A percentile compares a stretch with the other conserved stretches of the same genome.
phyloP scores from a whole-genome alignment of 1,140 invertebrate genomes.

The Eumaeus atala region DNA sequence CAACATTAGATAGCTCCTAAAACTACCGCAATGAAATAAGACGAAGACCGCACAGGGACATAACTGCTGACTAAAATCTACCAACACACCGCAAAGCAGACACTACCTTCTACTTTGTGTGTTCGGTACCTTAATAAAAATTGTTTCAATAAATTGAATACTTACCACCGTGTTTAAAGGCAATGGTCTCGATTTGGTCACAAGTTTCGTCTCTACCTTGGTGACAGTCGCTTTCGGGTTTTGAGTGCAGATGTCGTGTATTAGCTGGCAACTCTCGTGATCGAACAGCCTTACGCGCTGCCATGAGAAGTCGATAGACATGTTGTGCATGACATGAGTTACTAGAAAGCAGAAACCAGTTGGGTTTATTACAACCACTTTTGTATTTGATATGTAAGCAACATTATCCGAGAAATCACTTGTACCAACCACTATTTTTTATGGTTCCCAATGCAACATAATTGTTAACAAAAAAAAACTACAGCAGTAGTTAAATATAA shows the following conservation, averaged over 20 bases:
- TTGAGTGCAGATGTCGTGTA: slow-evolving; percentile 86
- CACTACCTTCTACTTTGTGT: too few species aligned
- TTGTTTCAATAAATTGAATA: slow-evolving; percentile 25
- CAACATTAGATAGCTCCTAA: too few species aligned
- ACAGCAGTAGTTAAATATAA: too few species aligned
- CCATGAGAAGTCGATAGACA: slow-evolving; percentile 93
- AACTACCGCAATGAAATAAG: too few species aligned
- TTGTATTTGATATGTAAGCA: not conserved
- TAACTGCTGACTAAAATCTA: too few species aligned
- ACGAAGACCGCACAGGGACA: too few species aligned
- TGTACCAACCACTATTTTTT: not conserved
- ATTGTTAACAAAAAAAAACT: not conserved
- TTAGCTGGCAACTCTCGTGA: slow-evolving; percentile 84
- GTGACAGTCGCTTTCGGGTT: slow-evolving; percentile 86
- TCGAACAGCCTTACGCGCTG: slow-evolving; percentile 92
- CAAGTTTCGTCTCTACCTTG: slow-evolving; percentile 90
- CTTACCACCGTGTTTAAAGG: slow-evolving; percentile 96
- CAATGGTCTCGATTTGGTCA: slow-evolving; percentile 96
- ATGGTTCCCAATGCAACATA: not conserved
- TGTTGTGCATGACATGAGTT: slow-evolving; percentile 79
- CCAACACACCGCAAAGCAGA: too few species aligned
- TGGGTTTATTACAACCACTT: too few species aligned
- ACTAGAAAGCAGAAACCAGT: too few species aligned
- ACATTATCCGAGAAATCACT: not conserved
- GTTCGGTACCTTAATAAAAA: not conserved